Percentiles rank a stretch among this genome's conserved stretches.
Evolutionary conservation across 2,888 invertebrate species (phyloP).

Genomic region (Melanchra persicariae): DNA sequence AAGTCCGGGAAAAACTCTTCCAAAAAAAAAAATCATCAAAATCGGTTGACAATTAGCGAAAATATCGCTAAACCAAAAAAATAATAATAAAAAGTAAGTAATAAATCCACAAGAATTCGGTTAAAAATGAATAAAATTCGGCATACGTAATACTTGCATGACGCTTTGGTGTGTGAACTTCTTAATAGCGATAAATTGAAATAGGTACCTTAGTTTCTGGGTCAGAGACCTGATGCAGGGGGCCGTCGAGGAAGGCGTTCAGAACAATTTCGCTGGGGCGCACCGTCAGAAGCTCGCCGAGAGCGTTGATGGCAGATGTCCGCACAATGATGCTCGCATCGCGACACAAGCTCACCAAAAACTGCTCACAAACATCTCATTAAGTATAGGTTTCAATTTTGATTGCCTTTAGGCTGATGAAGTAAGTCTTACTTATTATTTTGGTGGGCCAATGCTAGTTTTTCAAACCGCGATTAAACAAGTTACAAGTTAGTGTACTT

Average conservation of each 20-base stretch:
- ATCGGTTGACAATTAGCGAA: too few relatives aligned
- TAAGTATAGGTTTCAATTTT: neutral
- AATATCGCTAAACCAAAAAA: too few relatives aligned
- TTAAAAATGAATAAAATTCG: too few relatives aligned
- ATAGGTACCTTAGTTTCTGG: slow-evolving; percentile 83
- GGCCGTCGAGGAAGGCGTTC: slow-evolving; percentile 85
- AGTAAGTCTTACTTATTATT: neutral
- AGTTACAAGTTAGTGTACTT: too few relatives aligned
- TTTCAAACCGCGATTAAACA: neutral
- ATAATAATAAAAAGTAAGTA: too few relatives aligned
- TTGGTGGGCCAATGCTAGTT: neutral
- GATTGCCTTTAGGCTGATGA: neutral
- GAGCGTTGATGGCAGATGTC: slow-evolving; percentile 79
- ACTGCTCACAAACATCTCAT: slow-evolving; percentile 68
- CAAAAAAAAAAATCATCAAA: too few relatives aligned
- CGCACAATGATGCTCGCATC: slow-evolving; percentile 87
- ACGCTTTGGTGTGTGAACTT: neutral
- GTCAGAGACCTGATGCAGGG: slow-evolving; percentile 85
- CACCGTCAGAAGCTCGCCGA: slow-evolving; percentile 77
- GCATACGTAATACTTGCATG: too few relatives aligned
- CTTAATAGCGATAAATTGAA: neutral
- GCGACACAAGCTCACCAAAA: slow-evolving; percentile 83
- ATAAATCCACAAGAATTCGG: too few relatives aligned
- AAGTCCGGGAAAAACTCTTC: too few relatives aligned
- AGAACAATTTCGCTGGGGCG: slow-evolving; percentile 72